Evolutionary conservation across 2,113 vertebrate species (phyloP), one percentile per base, ranked within the genome.

Genomic region (Serilophus lunatus): DNA sequence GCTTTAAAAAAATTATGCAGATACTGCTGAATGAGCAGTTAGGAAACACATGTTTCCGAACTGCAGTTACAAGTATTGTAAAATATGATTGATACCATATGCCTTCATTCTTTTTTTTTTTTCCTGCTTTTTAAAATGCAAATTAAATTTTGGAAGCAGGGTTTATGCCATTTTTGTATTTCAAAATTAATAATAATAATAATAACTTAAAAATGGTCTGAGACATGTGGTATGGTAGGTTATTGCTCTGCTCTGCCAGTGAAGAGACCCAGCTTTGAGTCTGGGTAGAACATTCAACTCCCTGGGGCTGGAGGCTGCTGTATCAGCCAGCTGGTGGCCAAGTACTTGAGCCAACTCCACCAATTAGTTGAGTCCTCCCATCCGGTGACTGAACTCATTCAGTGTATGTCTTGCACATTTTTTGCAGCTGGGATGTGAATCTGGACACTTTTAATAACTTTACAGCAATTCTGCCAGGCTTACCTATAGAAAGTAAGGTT

Each of bases 41-140:
- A 96, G 92, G 93, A 96, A 96, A 88, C 94, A 90, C 78, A 94
- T 94, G 95, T 98, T 98, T 97, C 91, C 76, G 95, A 95, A 93
- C 89, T 96, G 94, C 90, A 95, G 93, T 97, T 95, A 95, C 90
- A 97, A 96, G 88, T 93, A 94, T 92, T 94, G 82, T 97, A 97
- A 97, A 98, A 96, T 97, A 97, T 97, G 89, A 98, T 97, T 96
- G 86, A 96, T 97, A 89, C 93, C 97, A 97, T 92, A 96, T 96
- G 97, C 51, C 91, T 97, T 89, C 83, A 88, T 83, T 96, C 92
- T 93, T 96, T 95, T 86, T 64, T 92, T 91, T 93, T 96, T 95
- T 86, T 64, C 91, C 90, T 94, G 78, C 54, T 92, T 92, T 95
- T 95, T 63, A 56, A 90, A 95, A 95, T 90, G 86, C 56, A 86